Conservation (phyloP, 1,140 invertebrate genomes). For the Hirudo medicinalis region DNA sequence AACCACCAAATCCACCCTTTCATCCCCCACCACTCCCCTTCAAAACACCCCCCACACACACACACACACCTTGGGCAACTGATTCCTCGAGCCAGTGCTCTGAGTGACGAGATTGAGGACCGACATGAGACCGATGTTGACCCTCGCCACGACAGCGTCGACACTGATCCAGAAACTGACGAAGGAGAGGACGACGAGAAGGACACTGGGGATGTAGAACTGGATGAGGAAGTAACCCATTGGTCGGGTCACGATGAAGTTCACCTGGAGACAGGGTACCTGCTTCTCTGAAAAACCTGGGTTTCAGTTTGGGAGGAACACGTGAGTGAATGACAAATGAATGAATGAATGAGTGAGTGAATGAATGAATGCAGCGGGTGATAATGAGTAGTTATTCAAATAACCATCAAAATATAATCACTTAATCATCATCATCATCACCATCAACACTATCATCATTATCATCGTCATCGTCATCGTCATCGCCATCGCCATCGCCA, state of each 20-base stretch:
- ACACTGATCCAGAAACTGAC: conserved; percentile 22
- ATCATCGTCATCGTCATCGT: no score
- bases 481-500: not conserved
- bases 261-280: conserved; percentile 48
- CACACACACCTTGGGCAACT: conserved; percentile 8
- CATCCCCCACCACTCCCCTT: no score
- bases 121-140: conserved; percentile 21
- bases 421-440: no score
- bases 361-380: no score
- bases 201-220: conserved; percentile 75
- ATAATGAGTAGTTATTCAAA: no score
- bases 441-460: no score
- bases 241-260: conserved; percentile 61
- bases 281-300: conserved; percentile 8
- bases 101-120: conserved; percentile 32
- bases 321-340: no score
- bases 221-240: conserved; percentile 64
- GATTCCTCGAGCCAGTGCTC: conserved; percentile 22
- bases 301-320: not conserved
- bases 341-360: no score
- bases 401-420: no score
- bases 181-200: conserved; percentile 35
- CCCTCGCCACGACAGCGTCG: conserved; percentile 20
- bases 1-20: no score
- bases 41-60: no score